Percentiles rank a stretch among this genome's conserved stretches.
These are phyloP conservation scores for Salvelinus namaycush DNA, from an alignment of 2,113 vertebrate genomes.

Conservation along the genomic window DNA sequence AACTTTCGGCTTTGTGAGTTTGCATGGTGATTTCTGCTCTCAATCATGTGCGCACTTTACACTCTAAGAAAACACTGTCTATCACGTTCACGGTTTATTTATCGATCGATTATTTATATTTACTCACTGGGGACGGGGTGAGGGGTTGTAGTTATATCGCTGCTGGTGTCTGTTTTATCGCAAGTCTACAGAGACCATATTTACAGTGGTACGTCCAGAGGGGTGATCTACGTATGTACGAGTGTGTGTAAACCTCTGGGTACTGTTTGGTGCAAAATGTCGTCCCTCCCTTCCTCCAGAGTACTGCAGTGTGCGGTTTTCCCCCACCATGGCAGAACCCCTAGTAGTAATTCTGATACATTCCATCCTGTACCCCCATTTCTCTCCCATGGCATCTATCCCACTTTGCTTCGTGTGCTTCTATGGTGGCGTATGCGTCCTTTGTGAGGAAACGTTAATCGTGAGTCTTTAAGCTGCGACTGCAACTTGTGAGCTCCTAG, in stretches of 20 bases:
- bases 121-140: not conserved
- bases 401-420: conserved; percentile 34
- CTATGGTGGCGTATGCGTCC: conserved; percentile 28
- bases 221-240: not conserved
- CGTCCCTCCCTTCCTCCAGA: conserved; percentile 14
- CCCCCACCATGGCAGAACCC: conserved; percentile 12
- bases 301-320: not conserved
- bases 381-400: not conserved
- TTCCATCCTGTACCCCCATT: not conserved
- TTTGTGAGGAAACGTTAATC: conserved; percentile 22
- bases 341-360: not conserved
- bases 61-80: conserved; percentile 36
- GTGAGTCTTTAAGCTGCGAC: conserved; percentile 18
- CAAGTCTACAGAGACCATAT: conserved; percentile 12
- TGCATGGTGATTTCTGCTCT: conserved; percentile 72
- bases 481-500: conserved; percentile 16
- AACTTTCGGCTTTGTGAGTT: conserved; percentile 71
- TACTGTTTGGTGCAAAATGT: conserved; percentile 2
- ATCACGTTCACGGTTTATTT: conserved; percentile 29
- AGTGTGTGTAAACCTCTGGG: conserved; percentile 2
- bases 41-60: conserved; percentile 53
- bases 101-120: not conserved
- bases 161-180: conserved; percentile 9
- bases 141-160: not conserved
- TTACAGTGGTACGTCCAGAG: conserved; percentile 5